phyloP scores from a whole-genome alignment of 1,140 invertebrate genomes.

The Drosophila bifasciata region DNA sequence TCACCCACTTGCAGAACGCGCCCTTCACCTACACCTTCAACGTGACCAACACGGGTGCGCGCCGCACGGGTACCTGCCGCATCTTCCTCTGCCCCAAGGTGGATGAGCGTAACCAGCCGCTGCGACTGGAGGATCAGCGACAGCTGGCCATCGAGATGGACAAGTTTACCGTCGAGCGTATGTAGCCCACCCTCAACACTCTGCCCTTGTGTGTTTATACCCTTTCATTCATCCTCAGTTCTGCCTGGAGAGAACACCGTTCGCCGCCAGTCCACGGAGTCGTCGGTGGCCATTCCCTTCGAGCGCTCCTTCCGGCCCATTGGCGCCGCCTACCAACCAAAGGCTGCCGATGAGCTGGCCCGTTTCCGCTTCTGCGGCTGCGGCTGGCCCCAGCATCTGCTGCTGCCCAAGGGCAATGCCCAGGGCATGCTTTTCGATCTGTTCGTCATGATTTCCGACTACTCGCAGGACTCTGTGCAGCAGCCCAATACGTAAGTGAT shows the following conservation, averaged over 20 bases:
- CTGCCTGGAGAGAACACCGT: slow-evolving; percentile 86
- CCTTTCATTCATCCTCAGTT: slow-evolving; percentile 80
- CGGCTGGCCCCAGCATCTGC: slow-evolving; percentile 85
- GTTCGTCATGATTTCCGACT: slow-evolving; percentile 85
- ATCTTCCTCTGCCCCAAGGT: slow-evolving; percentile 86
- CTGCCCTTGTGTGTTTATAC: neutral
- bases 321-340: slow-evolving; percentile 71
- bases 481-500: slow-evolving; percentile 84
- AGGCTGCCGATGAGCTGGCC: slow-evolving; percentile 66
- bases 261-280: slow-evolving; percentile 85
- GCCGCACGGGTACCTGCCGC: slow-evolving; percentile 85
- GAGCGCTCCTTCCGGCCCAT: slow-evolving; percentile 88
- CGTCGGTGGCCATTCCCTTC: slow-evolving; percentile 88
- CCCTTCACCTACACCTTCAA: slow-evolving; percentile 86
- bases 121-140: slow-evolving; percentile 85
- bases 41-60: slow-evolving; percentile 80
- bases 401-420: slow-evolving; percentile 84
- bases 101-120: slow-evolving; percentile 85
- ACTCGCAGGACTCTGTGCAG: slow-evolving; percentile 85
- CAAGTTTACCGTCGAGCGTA: slow-evolving; percentile 85
- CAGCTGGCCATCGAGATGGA: slow-evolving; percentile 86
- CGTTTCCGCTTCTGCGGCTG: slow-evolving; percentile 86
- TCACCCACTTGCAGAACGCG: slow-evolving; percentile 88
- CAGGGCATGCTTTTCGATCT: slow-evolving; percentile 84
- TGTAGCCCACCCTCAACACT: slow-evolving; percentile 54